Conservation (phyloP, 2,797 vertebrate species). For the Clarias fuscus region DNA sequence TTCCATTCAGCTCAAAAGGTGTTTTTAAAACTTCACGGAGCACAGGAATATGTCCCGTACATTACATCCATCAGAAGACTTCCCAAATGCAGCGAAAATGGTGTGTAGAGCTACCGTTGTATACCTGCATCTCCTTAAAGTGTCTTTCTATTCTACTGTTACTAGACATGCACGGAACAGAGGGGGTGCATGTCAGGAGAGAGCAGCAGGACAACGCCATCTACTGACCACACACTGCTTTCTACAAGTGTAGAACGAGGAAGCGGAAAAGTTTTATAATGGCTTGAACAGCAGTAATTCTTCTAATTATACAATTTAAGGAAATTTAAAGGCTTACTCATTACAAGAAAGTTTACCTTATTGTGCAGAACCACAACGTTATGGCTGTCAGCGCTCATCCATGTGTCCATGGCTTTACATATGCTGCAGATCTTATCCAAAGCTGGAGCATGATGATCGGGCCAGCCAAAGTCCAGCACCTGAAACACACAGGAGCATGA, state of each 20-base stretch:
- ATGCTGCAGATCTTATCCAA: conserved; percentile 98
- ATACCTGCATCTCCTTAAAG: conserved; percentile 9
- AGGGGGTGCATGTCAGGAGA: background rate
- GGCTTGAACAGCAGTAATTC: background rate
- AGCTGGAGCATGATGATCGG: conserved; percentile 92
- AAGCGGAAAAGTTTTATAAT: background rate
- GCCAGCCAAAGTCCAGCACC: conserved; percentile 98
- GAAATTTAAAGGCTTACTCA: background rate
- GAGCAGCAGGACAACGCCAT: conserved; percentile 56
- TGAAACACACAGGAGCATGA: conserved; percentile 55
- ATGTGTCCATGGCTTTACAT: conserved; percentile 98
- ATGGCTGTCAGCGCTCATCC: conserved; percentile 86
- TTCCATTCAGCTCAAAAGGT: conserved; percentile 21
- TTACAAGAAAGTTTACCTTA: conserved; percentile 72
- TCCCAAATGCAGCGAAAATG: conserved; percentile 9
- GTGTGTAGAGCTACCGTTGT: conserved; percentile 8
- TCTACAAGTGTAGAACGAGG: background rate
- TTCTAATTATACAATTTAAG: background rate
- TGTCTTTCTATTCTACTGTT: background rate
- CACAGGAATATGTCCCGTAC: conserved; percentile 31
- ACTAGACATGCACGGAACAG: background rate
- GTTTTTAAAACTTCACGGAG: conserved; percentile 28
- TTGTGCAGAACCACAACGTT: conserved; percentile 96
- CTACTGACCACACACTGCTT: conserved; percentile 52
- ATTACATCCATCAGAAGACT: conserved; percentile 9